phyloP scores from a whole-genome alignment of 2,113 vertebrate genomes.

The Halichoeres trimaculatus region DNA sequence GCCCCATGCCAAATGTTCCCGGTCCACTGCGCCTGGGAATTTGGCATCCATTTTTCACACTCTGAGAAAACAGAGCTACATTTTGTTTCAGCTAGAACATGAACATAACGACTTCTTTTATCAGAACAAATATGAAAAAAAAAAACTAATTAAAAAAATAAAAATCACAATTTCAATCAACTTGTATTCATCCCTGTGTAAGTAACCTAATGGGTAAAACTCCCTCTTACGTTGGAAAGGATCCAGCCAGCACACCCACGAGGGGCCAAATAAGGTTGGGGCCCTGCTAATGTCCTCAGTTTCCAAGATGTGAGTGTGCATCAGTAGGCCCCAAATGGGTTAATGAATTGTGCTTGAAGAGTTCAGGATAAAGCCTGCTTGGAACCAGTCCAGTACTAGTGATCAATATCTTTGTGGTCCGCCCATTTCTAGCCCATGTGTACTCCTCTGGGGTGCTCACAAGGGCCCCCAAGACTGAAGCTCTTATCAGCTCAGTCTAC shows the following conservation, averaged over 20 bases:
- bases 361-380: neutral
- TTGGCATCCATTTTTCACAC: conserved; percentile 39
- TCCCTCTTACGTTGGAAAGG: neutral
- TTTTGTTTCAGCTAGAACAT: conserved; percentile 3
- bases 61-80: conserved; percentile 18
- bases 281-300: neutral
- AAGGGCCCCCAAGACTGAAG: neutral
- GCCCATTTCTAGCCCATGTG: neutral
- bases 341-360: neutral
- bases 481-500: neutral
- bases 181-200: neutral
- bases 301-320: neutral
- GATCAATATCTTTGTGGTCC: neutral
- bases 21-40: conserved; percentile 59
- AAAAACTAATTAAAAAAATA: neutral
- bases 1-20: conserved; percentile 44
- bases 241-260: neutral
- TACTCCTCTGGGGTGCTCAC: neutral
- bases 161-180: neutral
- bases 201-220: neutral
- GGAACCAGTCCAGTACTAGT: neutral
- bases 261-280: neutral
- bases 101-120: too few species aligned
- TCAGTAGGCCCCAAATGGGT: neutral
- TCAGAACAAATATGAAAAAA: too few species aligned